A percentile compares a stretch with the other conserved stretches of the same genome.
These are phyloP conservation scores for Bovichtus variegatus DNA, from an alignment of 2,797 vertebrate species.

Conservation along the genomic window DNA sequence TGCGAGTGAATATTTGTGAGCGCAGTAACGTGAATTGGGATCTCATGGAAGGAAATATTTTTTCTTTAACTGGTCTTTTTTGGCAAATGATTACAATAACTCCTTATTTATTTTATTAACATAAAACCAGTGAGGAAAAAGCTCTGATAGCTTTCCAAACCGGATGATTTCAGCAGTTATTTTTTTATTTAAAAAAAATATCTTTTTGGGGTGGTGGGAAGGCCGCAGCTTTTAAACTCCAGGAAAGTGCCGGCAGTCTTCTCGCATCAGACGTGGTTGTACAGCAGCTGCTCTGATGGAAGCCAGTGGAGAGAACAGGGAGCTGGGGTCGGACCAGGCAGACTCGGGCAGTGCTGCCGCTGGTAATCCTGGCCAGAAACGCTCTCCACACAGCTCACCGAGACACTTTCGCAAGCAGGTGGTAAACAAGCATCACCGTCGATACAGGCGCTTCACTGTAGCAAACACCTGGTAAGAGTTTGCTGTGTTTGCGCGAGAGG, in stretches of 20 bases:
- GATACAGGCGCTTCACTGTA: conserved; percentile 91
- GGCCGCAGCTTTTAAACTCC: background rate
- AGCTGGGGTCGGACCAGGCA: conserved; percentile 2
- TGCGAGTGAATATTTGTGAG: background rate
- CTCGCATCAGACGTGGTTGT: background rate
- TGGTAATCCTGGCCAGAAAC: conserved; percentile 69
- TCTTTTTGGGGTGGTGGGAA: too few species aligned
- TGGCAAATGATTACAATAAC: background rate
- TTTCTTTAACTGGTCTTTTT: background rate
- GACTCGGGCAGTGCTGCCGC: conserved; percentile 67
- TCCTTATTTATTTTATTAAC: background rate
- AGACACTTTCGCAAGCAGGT: conserved; percentile 91
- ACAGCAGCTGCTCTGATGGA: conserved; percentile 32
- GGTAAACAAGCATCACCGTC: conserved; percentile 89
- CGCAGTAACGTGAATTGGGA: background rate
- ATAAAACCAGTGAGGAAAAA: background rate
- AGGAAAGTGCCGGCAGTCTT: background rate
- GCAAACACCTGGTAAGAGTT: conserved; percentile 91
- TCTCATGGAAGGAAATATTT: background rate
- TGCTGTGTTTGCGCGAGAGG: background rate
- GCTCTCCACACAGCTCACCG: conserved; percentile 87
- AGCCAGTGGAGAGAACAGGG: conserved; percentile 12
- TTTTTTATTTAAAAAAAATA: too few species aligned
- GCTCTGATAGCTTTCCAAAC: background rate
- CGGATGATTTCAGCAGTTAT: background rate